phyloP scores from a whole-genome alignment of 2,113 vertebrate species.

The Dipodomys merriami region DNA sequence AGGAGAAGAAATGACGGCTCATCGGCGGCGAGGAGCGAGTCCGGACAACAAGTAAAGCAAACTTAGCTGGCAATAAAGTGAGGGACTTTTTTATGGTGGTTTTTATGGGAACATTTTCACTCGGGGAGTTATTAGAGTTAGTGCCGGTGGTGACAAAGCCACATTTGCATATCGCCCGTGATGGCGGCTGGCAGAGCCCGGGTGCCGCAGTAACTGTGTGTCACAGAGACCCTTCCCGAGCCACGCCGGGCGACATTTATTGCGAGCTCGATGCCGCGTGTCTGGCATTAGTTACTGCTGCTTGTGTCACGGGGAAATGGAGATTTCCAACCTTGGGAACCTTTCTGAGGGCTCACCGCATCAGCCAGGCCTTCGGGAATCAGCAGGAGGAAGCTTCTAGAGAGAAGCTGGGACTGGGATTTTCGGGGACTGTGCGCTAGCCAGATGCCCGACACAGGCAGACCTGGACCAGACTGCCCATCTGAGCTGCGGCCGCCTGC shows the following conservation, averaged over 20 bases:
- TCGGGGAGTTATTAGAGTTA: conserved; percentile 83
- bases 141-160: conserved; percentile 80
- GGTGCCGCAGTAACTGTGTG: conserved; percentile 63
- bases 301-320: conserved; percentile 46
- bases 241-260: conserved; percentile 73
- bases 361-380: background rate
- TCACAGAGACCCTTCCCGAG: conserved; percentile 74
- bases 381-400: fast-evolving
- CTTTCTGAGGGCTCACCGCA: background rate
- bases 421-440: no score
- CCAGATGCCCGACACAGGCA: background rate
- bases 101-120: conserved; percentile 85
- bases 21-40: conserved; percentile 67
- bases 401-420: background rate
- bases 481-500: background rate
- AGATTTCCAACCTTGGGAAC: conserved; percentile 42
- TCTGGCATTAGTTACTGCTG: conserved; percentile 69
- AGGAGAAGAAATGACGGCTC: conserved; percentile 59
- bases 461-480: background rate
- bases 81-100: conserved; percentile 80
- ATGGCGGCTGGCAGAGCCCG: conserved; percentile 66
- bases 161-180: conserved; percentile 79
- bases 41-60: conserved; percentile 78
- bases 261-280: conserved; percentile 42
- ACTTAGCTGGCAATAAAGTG: conserved; percentile 79